Evolutionary conservation across 2,113 vertebrate genomes (phyloP).

Genomic region (Petrocephalus zakoni): DNA sequence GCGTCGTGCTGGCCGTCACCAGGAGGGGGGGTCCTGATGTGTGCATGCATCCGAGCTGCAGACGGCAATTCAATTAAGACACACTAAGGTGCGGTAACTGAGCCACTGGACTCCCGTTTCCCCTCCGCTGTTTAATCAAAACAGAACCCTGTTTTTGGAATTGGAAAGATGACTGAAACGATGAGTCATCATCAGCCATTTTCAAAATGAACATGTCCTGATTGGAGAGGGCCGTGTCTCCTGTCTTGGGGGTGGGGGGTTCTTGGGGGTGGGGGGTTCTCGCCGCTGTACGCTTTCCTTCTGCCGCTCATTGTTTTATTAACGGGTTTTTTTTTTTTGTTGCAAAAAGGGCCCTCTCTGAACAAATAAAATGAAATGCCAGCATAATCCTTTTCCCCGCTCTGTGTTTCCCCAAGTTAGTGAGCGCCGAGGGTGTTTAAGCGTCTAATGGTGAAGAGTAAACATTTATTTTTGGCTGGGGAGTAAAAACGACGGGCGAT

Average conservation of each 20-base stretch:
- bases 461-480: conserved; percentile 5
- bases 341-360: background rate
- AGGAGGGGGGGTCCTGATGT: conserved; percentile 25
- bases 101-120: conserved; percentile 36
- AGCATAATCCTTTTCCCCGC: conserved; percentile 18
- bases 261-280: conserved; percentile 37
- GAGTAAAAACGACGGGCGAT: conserved; percentile 24
- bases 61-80: conserved; percentile 46
- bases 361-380: conserved; percentile 16
- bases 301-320: background rate
- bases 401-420: background rate
- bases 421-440: conserved; percentile 9
- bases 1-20: conserved; percentile 28
- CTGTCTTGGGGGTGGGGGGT: conserved; percentile 38
- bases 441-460: conserved; percentile 6
- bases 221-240: conserved; percentile 47
- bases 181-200: conserved; percentile 64
- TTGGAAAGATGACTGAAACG: conserved; percentile 52
- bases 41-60: conserved; percentile 42
- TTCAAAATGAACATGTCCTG: conserved; percentile 56
- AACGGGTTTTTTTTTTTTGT: background rate
- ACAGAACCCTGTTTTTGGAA: conserved; percentile 56
- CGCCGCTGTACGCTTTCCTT: conserved; percentile 38
- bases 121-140: conserved; percentile 54
- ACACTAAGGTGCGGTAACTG: conserved; percentile 46